A percentile compares a stretch with the other conserved stretches of the same genome.
Evolutionary conservation across 2,113 vertebrate genomes (phyloP).

Genomic region (Oxygymnocypris stewartii): DNA sequence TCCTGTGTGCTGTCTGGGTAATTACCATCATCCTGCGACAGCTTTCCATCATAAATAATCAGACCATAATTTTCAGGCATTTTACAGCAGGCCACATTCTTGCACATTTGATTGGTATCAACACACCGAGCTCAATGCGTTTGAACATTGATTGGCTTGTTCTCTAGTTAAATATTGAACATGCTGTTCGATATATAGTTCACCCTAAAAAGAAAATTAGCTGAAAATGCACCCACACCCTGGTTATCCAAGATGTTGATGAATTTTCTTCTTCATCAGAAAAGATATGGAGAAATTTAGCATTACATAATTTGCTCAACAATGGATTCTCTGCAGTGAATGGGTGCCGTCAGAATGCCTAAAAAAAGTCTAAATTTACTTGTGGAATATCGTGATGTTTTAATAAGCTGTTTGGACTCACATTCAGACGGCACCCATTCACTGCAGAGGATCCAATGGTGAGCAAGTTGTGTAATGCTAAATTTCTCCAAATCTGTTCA

Average conservation of each 20-base stretch:
- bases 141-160: not conserved
- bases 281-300: not conserved
- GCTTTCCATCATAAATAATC: constrained; percentile 72
- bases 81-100: constrained; percentile 65
- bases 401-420: no score
- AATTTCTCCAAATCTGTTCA: no score
- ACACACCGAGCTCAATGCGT: not conserved
- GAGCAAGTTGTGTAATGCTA: no score
- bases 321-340: not conserved
- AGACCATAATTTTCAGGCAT: constrained; percentile 72
- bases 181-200: not conserved
- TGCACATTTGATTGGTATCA: constrained; percentile 44
- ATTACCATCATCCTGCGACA: constrained; percentile 66
- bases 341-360: no score
- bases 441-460: no score
- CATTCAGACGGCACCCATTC: no score
- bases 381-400: no score
- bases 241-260: not conserved
- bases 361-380: no score
- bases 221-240: not conserved
- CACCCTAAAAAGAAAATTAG: no score
- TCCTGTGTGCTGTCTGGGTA: constrained; percentile 64
- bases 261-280: not conserved
- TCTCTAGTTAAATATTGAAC: not conserved
- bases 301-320: not conserved